Base-by-base conservation (phyloP, 1,140 invertebrate species). In the Megathymus violae region DNA sequence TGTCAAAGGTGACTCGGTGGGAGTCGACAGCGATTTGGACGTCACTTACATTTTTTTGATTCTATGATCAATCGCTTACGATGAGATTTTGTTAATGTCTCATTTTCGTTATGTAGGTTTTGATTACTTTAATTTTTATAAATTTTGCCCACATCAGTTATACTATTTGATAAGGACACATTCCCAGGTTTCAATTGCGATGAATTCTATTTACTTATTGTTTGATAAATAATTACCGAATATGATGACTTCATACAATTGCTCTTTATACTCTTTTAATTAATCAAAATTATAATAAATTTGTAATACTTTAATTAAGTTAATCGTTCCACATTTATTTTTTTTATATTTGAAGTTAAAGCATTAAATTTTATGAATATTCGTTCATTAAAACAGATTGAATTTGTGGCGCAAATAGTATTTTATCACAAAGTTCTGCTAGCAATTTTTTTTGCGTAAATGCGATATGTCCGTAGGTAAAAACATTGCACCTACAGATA, bases 171-270 rank as follows among this genome's bases (percentile, higher is more conserved):
- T 31, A 31, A 22, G 19, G 9, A 4, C 4, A 31, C 4, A 31
- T 31, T 70, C 68, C 43, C 68, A 60, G 58, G 43, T 62, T 52
- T 31, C 27, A 31, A 31, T 31, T 31, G 9, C 27, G 9, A 31
- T 31, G 27, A 31, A 31, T 31, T 31, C 27, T 31, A 31, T 31
- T 9, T 52, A 11, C 27, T 47, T 50, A 47, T 61, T 31, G 48
- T 25, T 19, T 60, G 48, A 60, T 51, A 60, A 60, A 7, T 7
- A 48, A 31, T 61, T 43, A 25, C 5, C 25, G 11, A 47, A 11
- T 10, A 11, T 46, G 11, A 46, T 11, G n/a, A 46, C 1, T 43
- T 46, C 5, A 46, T 22, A 9, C 9, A 11, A 46, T 46, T 11
- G n/a, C 10, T 10, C 0, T 17, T 43, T 17, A 10, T n/a, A n/a